A percentile compares a stretch with the other conserved stretches of the same genome.
Conservation (phyloP, 2,888 invertebrate species). For the Zelleria hepariella region DNA sequence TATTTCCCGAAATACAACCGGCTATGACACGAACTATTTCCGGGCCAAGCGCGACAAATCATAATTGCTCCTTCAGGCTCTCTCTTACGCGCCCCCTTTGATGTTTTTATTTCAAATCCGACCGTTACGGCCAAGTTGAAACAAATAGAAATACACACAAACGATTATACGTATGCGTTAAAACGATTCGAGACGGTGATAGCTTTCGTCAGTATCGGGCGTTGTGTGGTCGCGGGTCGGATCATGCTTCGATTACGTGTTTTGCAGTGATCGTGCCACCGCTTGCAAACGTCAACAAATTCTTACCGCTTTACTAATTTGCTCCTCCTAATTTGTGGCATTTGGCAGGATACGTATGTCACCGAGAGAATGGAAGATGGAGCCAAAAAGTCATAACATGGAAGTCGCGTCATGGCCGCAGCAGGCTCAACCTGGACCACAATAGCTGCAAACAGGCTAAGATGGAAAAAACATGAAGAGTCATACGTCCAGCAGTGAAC, state of each 20-base stretch:
- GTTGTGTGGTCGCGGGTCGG: conserved; percentile 54
- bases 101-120: conserved; percentile 66
- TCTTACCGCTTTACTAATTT: too few relatives aligned
- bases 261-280: conserved; percentile 8
- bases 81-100: conserved; percentile 63
- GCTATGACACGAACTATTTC: conserved; percentile 67
- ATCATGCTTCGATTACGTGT: conserved; percentile 9
- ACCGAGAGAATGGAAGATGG: too few relatives aligned
- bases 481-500: too few relatives aligned
- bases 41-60: conserved; percentile 65
- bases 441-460: too few relatives aligned
- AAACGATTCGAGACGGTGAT: conserved; percentile 67
- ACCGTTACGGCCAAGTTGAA: conserved; percentile 66
- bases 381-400: not conserved
- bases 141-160: conserved; percentile 65
- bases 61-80: conserved; percentile 66
- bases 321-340: not conserved
- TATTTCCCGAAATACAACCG: conserved; percentile 51
- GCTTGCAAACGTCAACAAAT: conserved; percentile 7
- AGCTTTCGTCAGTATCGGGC: conserved; percentile 53
- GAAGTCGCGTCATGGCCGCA: too few relatives aligned
- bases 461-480: not conserved
- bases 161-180: conserved; percentile 68
- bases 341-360: too few relatives aligned
- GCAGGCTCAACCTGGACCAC: too few relatives aligned